Evolutionary conservation across 2,113 vertebrate genomes (phyloP).

Genomic region (Cynopterus brachyotis): DNA sequence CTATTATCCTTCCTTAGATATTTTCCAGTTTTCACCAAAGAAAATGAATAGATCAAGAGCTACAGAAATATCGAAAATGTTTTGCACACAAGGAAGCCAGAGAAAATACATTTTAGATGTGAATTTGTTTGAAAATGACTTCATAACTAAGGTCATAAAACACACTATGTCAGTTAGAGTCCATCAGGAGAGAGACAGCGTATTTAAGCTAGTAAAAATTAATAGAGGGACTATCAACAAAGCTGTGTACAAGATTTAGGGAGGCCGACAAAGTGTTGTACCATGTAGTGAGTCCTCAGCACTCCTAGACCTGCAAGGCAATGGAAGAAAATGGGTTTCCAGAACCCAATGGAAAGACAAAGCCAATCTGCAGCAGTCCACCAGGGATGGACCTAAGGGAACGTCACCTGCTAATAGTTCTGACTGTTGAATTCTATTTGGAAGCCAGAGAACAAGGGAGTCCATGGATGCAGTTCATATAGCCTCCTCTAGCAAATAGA

Average conservation of each 20-base stretch:
- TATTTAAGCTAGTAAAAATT: not conserved
- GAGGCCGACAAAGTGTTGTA: not conserved
- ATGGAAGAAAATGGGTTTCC: not conserved
- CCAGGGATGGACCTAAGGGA: not conserved
- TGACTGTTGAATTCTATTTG: not conserved
- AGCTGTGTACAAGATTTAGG: not conserved
- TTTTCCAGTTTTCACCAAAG: not conserved
- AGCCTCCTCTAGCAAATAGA: not conserved
- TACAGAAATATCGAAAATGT: not conserved
- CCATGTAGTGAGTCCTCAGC: not conserved
- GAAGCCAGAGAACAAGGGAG: not conserved
- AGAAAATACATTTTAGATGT: constrained; percentile 1
- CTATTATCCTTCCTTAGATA: not conserved
- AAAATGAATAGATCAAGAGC: not conserved
- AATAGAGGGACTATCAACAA: not conserved
- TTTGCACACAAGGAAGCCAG: not conserved
- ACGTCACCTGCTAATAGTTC: not conserved
- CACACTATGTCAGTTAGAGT: not conserved
- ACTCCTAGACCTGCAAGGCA: not conserved
- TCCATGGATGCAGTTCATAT: not conserved
- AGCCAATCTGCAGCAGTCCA: not conserved
- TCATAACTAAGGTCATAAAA: not conserved
- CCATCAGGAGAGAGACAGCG: not conserved
- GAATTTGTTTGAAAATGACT: not conserved
- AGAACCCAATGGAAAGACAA: not conserved